Base-by-base conservation (phyloP, 64 coral and sea anemone species). In the Pocillopora damicornis region DNA sequence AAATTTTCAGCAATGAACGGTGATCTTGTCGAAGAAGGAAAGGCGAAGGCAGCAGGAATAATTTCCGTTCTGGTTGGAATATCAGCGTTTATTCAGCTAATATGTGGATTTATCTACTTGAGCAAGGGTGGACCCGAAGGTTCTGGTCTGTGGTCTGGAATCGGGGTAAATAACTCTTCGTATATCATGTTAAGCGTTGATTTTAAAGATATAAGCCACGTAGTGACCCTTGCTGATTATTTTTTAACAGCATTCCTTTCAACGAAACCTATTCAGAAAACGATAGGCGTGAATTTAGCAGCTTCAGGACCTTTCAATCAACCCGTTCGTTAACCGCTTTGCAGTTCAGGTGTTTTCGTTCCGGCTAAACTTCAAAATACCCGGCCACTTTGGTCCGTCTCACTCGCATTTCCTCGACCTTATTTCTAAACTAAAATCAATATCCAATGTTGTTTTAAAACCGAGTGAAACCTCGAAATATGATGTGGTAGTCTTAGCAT, bases 71-170 rank as follows among this genome's bases (percentile, higher is more conserved):
- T 87, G 15, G 60, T 61, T n/a, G 56, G 51, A 30, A 38, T 75
- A 36, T 60, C 13, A 26, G 18, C 86, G 34, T 16, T 87, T 4
- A 58, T 87, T n/a, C 51, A 87, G 23, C 13, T 76, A 12, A 63
- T 87, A 75, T 74, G 69, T 34, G 86, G 86, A 75, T 87, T 75
- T 63, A 76, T 87, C 51, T 87, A 76, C 13, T n/a, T 76, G 17
- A 63, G 72, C 34, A 34, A 34, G 9, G 86, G 86, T 45, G 86
- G 56, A 5, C n/a, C 1, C 6, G 86, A 87, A 0, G 86, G 86
- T 75, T 87, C 69, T 22, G 86, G 86, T 57, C 26, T 87, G 51
- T 87, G 86, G 86, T 75, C 38, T 51, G 86, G 86, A 63, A n/a
- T 61, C 63, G 69, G 69, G 86, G 86, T 87, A 87, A 83, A 68